Base-by-base conservation (phyloP, 2,888 invertebrate species). In the Sericinus montela region DNA sequence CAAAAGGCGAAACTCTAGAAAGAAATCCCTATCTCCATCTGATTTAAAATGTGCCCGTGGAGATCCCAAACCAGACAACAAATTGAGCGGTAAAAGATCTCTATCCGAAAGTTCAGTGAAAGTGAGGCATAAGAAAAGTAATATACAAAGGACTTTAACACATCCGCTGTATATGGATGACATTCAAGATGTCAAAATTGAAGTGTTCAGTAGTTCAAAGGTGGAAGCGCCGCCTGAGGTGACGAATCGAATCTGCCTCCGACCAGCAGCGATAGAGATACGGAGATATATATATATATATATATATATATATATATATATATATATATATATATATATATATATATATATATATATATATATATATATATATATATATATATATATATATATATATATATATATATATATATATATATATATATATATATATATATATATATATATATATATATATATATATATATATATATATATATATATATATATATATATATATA, bases 1-100 rank as follows among this genome's bases (percentile, higher is more conserved):
- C 63, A 89, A 87, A 63, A 69, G 89, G 53, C 76, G 89, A 36
- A 86, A 87, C 65, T 87, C 88, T 7, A 78, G 89, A 68, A 89
- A 89, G 65, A 89, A 89, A 59, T 89, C 89, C 11, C 68, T 89
- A 51, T 89, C 89, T 5, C 89, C 89, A 32, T 87, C 87, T 11
- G 85, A 86, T 57, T 65, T 87, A 48, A 85, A 86, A 70, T 78
- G 83, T 55, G 59, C 71, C 10, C 72, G 80, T 39, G 71, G 69
- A 44, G 82, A 84, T 51, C 51, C 62, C 38, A 85, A 83, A 64
- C 59, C 71, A n/a, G 88, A 86, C 54, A 69, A 62, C 62, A 85
- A 80, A 58, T 60, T 79, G 53, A 74, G 69, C 59, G 74, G 77
- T 59, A 83, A 80, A 55, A 70, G 89, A 43, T 86, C 89, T 14